Conservation (phyloP, 2,888 invertebrate genomes). For the Drosophila hamatofila region DNA sequence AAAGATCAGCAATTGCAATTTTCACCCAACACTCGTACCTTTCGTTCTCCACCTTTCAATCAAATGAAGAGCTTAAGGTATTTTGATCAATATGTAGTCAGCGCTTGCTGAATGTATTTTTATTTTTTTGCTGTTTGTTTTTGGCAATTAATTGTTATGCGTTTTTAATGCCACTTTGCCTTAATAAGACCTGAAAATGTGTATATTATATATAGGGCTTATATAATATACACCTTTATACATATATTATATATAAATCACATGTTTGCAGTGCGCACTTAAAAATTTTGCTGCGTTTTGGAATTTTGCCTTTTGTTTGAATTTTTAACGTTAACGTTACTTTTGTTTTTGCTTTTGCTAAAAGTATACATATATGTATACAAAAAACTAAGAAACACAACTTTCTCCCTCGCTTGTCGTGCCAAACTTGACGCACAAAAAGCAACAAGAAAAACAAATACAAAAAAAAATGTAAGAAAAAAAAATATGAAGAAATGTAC, state of each 20-base stretch:
- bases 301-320: conserved; percentile 60
- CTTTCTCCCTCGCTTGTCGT: conserved; percentile 75
- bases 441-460: conserved; percentile 44
- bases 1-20: conserved; percentile 12
- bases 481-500: conserved; percentile 55
- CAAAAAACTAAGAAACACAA: conserved; percentile 57
- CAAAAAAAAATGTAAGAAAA: conserved; percentile 18
- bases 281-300: conserved; percentile 67
- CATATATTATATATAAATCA: conserved; percentile 43
- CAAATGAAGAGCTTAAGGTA: conserved; percentile 16
- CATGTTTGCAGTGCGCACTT: conserved; percentile 61
- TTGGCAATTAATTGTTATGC: conserved; percentile 69
- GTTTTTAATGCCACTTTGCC: conserved; percentile 64
- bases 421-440: conserved; percentile 70
- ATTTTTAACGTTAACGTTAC: conserved; percentile 57
- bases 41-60: conserved; percentile 7
- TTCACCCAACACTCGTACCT: conserved; percentile 13
- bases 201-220: conserved; percentile 57
- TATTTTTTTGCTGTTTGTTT: conserved; percentile 7
- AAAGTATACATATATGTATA: conserved; percentile 32
- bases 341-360: conserved; percentile 57
- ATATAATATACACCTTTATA: conserved; percentile 3
- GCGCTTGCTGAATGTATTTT: conserved; percentile 22
- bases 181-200: conserved; percentile 33
- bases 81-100: conserved; percentile 64